Percentiles rank a stretch among this genome's conserved stretches.
Evolutionary conservation across 1,140 invertebrate genomes (phyloP).

Genomic region (Drosophila truncata): DNA sequence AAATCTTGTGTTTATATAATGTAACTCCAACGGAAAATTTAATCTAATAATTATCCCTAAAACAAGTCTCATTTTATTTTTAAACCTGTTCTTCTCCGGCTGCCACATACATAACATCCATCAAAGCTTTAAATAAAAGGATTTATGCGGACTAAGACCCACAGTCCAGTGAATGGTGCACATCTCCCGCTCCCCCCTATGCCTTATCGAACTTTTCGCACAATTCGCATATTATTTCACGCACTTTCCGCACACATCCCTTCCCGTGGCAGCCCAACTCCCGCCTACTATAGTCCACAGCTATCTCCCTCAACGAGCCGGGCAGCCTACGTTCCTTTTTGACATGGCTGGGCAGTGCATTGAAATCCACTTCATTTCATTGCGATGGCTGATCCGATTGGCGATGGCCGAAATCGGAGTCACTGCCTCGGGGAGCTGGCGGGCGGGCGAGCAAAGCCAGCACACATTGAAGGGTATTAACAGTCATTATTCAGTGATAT

Average conservation of each 20-base stretch:
- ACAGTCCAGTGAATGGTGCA: neutral
- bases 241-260: conserved; percentile 34
- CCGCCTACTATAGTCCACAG: neutral
- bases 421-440: conserved; percentile 33
- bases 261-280: neutral
- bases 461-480: conserved; percentile 85
- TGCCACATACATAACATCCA: conserved; percentile 1
- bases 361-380: conserved; percentile 80
- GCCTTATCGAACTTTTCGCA: conserved; percentile 67
- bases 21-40: too few relatives aligned
- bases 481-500: conserved; percentile 85
- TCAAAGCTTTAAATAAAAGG: conserved; percentile 14
- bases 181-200: neutral
- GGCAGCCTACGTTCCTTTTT: conserved; percentile 25
- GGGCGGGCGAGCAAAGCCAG: conserved; percentile 13
- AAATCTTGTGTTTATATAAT: too few relatives aligned
- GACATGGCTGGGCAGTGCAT: conserved; percentile 69
- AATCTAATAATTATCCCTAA: neutral
- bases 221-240: conserved; percentile 77
- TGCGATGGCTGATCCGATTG: conserved; percentile 54
- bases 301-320: conserved; percentile 39
- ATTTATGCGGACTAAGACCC: conserved; percentile 8
- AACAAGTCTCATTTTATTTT: neutral
- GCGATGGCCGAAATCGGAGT: conserved; percentile 50
- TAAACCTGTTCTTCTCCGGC: neutral